Conservation (phyloP, 2,797 vertebrate species). For the Alfaro cultratus region DNA sequence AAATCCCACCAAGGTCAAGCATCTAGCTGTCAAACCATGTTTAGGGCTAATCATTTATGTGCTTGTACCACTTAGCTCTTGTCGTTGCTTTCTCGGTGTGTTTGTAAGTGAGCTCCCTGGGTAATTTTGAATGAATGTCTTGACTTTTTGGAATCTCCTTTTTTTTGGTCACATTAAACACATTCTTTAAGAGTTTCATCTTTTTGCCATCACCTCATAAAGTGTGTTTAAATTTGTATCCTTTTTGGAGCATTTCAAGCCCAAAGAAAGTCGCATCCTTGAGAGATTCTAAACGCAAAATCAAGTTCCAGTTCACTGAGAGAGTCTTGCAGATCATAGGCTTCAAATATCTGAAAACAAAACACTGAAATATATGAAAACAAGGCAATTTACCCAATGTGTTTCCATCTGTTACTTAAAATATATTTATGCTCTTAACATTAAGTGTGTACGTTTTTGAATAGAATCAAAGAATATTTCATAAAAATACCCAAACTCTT, state of each 20-base stretch:
- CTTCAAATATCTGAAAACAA: not conserved
- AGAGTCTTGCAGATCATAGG: not conserved
- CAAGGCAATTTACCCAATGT: not conserved
- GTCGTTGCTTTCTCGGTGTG: constrained; percentile 62
- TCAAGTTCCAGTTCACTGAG: not conserved
- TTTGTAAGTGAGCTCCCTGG: constrained; percentile 73
- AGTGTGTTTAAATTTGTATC: not conserved
- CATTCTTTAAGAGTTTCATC: constrained; percentile 53
- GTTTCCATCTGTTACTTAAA: not conserved
- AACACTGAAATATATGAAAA: not conserved
- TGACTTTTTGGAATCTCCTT: constrained; percentile 52
- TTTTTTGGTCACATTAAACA: constrained; percentile 51
- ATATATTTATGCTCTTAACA: not conserved
- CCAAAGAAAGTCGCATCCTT: not conserved
- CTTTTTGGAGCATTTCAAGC: not conserved
- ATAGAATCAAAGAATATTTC: not conserved
- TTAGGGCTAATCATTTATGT: constrained; percentile 79
- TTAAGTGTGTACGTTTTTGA: not conserved
- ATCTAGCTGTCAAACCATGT: constrained; percentile 81
- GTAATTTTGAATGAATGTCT: constrained; percentile 70
- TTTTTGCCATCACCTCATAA: constrained; percentile 31
- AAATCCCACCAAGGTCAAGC: constrained; percentile 79
- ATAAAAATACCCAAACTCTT: not conserved
- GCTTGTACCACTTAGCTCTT: constrained; percentile 76
- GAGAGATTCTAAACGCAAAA: not conserved